Evolutionary conservation across 2,113 vertebrate genomes (phyloP).

Genomic region (Brachyistius frenatus): DNA sequence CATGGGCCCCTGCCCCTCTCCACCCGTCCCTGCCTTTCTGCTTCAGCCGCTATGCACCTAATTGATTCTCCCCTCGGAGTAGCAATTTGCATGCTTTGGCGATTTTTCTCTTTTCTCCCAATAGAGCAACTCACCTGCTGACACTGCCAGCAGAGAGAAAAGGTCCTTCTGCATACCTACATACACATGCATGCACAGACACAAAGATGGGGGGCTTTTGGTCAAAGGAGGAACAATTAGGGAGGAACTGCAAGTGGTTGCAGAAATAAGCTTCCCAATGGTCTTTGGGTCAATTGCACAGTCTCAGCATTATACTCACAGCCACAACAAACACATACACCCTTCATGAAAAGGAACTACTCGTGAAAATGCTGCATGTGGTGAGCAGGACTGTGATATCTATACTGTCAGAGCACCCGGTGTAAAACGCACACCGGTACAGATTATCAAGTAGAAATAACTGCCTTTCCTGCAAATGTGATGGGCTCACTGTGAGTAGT

Average conservation of each 20-base stretch:
- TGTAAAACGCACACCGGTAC: conserved; percentile 6
- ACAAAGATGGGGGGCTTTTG: conserved; percentile 12
- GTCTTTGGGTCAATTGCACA: conserved; percentile 65
- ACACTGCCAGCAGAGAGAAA: conserved; percentile 76
- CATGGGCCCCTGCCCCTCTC: conserved; percentile 64
- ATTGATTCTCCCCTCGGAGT: conserved; percentile 82
- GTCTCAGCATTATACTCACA: conserved; percentile 44
- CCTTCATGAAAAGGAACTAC: conserved; percentile 16
- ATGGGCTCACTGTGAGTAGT: conserved; percentile 23
- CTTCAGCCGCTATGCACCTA: conserved; percentile 71
- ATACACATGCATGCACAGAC: conserved; percentile 32
- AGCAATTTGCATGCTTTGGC: conserved; percentile 82
- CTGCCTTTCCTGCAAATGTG: conserved; percentile 54
- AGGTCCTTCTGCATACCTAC: conserved; percentile 49
- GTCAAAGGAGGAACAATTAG: conserved; percentile 71
- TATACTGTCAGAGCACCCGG: not conserved
- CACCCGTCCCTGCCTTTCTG: conserved; percentile 62
- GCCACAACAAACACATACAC: conserved; percentile 7
- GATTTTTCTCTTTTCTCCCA: conserved; percentile 78
- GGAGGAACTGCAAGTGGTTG: conserved; percentile 61
- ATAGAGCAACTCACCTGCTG: conserved; percentile 82
- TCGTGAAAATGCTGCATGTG: conserved; percentile 13
- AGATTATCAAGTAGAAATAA: conserved; percentile 39
- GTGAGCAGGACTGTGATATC: not conserved
- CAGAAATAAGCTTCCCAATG: conserved; percentile 65